Percentiles rank a stretch among this genome's conserved stretches.
Conservation (phyloP, 2,888 invertebrate species). For the Ophonus ardosiacus region DNA sequence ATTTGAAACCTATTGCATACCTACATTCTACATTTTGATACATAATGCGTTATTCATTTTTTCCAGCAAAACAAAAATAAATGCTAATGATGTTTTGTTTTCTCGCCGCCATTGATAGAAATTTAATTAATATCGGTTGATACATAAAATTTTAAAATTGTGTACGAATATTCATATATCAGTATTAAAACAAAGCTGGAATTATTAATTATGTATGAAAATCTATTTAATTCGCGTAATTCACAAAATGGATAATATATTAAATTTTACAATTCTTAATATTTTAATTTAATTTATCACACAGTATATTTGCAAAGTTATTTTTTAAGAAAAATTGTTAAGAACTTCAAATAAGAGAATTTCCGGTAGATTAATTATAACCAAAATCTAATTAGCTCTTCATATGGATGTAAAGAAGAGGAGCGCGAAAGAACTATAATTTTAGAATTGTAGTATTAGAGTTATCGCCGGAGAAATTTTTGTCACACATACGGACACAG, state of each 20-base stretch:
- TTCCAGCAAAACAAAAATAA: not conserved
- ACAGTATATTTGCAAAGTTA: not conserved
- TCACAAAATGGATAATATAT: not conserved
- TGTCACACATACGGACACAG: too few species aligned
- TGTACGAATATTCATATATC: not conserved
- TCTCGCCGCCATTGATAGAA: not conserved
- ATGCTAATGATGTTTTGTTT: constrained; percentile 6
- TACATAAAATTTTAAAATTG: constrained; percentile 2
- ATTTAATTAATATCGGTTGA: not conserved
- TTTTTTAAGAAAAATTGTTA: not conserved
- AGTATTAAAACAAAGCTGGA: not conserved
- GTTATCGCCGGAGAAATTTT: too few species aligned
- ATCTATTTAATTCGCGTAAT: not conserved
- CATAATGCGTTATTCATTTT: constrained; percentile 6
- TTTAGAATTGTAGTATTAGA: too few species aligned
- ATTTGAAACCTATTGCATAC: not conserved
- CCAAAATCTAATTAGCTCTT: too few species aligned
- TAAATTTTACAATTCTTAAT: not conserved
- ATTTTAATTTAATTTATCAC: not conserved
- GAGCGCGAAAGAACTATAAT: too few species aligned
- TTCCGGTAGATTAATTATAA: too few species aligned
- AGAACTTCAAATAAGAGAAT: too few species aligned
- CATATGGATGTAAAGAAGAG: too few species aligned
- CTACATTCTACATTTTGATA: not conserved
- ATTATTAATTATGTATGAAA: constrained; percentile 9